Base-by-base conservation (phyloP, 2,888 invertebrate species). In the Spisula subtruncata region DNA sequence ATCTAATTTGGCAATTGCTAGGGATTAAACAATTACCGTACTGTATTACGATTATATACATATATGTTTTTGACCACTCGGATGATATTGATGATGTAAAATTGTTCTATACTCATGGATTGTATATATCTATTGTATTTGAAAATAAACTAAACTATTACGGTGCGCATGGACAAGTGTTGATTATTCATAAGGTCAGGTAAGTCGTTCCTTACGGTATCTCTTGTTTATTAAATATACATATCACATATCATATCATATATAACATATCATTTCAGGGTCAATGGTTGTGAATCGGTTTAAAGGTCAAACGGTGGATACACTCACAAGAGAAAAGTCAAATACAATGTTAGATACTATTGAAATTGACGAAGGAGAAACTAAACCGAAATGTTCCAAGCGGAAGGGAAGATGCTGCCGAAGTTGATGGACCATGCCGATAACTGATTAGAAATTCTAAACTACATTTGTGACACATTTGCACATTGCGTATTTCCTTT, bases 251-350 rank as follows among this genome's bases (percentile, higher is more conserved):
- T n/a, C 18, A n/a, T 32, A 71, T 5, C 12, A 12, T 71, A n/a
- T 71, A 16, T 29, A 14, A 1, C 35, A 25, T 75, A 35, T n/a
- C 1, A 25, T 75, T 75, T 14, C 75, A 75, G 75, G 75, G 4
- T 35, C 75, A 35, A 75, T 75, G 75, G 75, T 75, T 75, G 75
- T 75, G 32, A 35, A 75, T 18, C 32, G 25, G 35, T 75, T 75
- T 5, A 29, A 75, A 32, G 1, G 25, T 32, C 75, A 75, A 35
- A 35, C 75, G 29, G 5, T 8, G 5, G 75, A 75, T 20, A 75
- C 35, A 0, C 35, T 75, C 12, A 32, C 75, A 5, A 75, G 75
- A 16, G 75, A 75, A 32, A 66, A 25, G 60, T 8, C 75, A 75
- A 35, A 16, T 16, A 32, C 32, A 32, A 10, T 32, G 14, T 5